Base-by-base conservation (phyloP, 2,888 invertebrate species). In the Stenolophus ochropezus region DNA sequence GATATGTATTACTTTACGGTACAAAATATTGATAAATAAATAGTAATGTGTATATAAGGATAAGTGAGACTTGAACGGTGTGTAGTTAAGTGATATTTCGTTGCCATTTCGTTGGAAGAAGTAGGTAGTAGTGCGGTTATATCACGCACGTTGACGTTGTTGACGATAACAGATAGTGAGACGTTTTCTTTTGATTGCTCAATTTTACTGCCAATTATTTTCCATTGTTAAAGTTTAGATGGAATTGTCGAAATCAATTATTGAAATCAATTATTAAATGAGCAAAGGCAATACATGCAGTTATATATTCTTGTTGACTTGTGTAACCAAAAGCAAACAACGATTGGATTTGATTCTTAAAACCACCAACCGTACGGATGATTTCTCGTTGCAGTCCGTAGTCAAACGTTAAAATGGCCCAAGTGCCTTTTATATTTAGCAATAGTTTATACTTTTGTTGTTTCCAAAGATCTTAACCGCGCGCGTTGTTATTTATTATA, bases 351-450 rank as follows among this genome's bases (percentile, higher is more conserved):
- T 42, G 18, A 69, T 8, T 65, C 27, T 33, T 33, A 11, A 69
- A 69, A 33, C 33, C 8, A 73, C 49, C 20, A 20, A 73, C 33
- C 16, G 69, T 14, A 6, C 74, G 53, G 23, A 27, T 75, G 18
- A 75, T 53, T 51, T 75, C 49, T 5, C n/a, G 23, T 75, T 51
- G 8, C 56, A 76, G 76, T 77, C 49, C 65, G 77, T 77, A 77
- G 77, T 61, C 61, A 77, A 61, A 42, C 33, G 33, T 42, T 42
- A 76, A 75, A 65, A 21, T 77, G 77, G 77, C 77, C 77, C 33
- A 77, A 77, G 77, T 77, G 77, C 77, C 77, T 77, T 77, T 77
- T 77, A 77, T 77, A 77, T 51, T 77, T 77, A 77, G 61, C 77
- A 77, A 77, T 77, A 77, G 77, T 77, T 77, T 77, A 77, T 77